Evolutionary conservation across 2,888 invertebrate genomes (phyloP), one percentile per base, ranked within the genome.

Genomic region (Xestia xanthographa): DNA sequence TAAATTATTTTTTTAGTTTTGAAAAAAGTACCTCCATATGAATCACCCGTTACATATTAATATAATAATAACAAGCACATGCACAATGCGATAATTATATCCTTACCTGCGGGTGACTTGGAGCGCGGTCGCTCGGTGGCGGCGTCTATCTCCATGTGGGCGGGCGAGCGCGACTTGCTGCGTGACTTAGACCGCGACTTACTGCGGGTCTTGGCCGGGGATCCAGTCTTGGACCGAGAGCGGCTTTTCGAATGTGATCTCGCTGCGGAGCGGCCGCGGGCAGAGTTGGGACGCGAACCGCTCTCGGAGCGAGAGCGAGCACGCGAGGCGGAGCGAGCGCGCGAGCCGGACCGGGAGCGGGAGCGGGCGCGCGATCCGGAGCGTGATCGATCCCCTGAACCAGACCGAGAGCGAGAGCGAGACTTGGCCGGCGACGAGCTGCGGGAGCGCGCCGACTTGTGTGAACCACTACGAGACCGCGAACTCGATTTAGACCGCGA

Each of bases 121-220:
- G 89, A 82, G 20, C 87, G 84, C 4, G 88, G 86, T 56, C 5
- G 84, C 70, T 85, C 88, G 41, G 72, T 86, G n/a, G 89, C 90
- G 5, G 72, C 85, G 41, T 91, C 92, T 5, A 90, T 87, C 0
- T 90, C 90, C 92, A 92, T 92, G 72, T 85, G 89, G 56, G 89
- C 89, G 0, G 93, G 90, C 12, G 87, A 88, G 6, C 73, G 80
- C 3, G 88, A 87, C 53, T 74, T 82, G 53, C 84, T 85, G 6
- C 76, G 80, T 2, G 88, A 85, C 43, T 65, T 73, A 12, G 85
- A 82, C 34, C 62, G 84, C 5, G 94, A 93, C 29, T 91, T 90
- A 79, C 91, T 92, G 66, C 87, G 86, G 17, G 91, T 88, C 62
- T 86, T 85, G 8, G 87, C 88, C 41, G 80, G 85, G 4, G 92